Percentiles rank a stretch among this genome's conserved stretches.
phyloP scores from a whole-genome alignment of 2,113 vertebrate species.

The Mustelus asterias region DNA sequence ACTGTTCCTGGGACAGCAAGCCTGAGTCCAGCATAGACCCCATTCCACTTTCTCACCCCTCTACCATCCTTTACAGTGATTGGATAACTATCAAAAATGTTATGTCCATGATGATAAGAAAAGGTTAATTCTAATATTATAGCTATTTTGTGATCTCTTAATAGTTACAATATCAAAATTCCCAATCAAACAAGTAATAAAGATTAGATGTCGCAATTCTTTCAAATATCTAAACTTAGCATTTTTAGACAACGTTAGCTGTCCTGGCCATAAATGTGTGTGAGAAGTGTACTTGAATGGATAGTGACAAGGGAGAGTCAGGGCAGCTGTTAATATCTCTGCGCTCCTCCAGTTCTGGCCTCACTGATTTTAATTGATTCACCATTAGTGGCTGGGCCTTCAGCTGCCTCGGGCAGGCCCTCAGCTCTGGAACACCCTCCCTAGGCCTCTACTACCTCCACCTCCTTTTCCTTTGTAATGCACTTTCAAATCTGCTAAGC shows the following conservation, averaged over 20 bases:
- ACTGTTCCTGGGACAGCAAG: no score
- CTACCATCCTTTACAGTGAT: not conserved
- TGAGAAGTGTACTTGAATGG: not conserved
- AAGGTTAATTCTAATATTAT: not conserved
- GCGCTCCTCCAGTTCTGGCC: not conserved
- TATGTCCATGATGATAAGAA: not conserved
- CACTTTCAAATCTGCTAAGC: not conserved
- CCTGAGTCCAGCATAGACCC: no score
- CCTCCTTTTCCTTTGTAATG: not conserved
- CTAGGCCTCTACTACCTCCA: not conserved
- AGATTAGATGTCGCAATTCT: not conserved
- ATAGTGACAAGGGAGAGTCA: not conserved
- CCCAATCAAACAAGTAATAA: not conserved
- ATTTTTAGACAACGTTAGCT: not conserved
- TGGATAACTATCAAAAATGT: not conserved
- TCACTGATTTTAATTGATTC: not conserved
- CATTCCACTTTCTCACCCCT: no score
- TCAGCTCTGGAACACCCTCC: not conserved
- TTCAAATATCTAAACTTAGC: not conserved
- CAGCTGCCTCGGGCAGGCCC: not conserved
- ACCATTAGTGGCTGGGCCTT: not conserved
- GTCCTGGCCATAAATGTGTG: not conserved
- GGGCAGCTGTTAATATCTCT: not conserved
- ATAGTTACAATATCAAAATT: not conserved
- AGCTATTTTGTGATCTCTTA: not conserved